Percentiles rank a stretch among this genome's conserved stretches.
phyloP scores from a whole-genome alignment of 2,113 vertebrate species.

The Poeciliopsis retropinna region DNA sequence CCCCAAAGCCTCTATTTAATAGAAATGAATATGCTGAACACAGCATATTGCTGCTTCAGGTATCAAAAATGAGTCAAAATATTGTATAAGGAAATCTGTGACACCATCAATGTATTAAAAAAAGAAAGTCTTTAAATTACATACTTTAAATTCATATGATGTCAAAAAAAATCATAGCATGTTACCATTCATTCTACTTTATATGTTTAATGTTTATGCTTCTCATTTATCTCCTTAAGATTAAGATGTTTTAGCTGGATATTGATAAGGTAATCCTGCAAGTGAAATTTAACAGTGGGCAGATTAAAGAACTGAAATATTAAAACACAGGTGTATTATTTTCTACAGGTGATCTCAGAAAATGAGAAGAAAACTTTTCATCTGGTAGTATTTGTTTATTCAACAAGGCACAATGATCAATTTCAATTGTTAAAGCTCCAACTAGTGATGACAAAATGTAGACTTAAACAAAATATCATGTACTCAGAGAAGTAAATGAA shows the following conservation, averaged over 20 bases:
- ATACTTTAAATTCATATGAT: too few relatives aligned
- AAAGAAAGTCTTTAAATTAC: too few relatives aligned
- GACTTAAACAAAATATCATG: conserved; percentile 16
- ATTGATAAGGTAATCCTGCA: background rate
- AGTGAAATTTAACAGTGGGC: background rate
- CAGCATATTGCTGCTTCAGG: background rate
- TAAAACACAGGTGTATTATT: background rate
- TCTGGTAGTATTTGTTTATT: conserved; percentile 32
- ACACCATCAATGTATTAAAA: too few relatives aligned
- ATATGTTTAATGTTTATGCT: background rate
- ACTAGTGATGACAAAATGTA: conserved; percentile 25
- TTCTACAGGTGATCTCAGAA: background rate
- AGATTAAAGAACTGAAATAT: background rate
- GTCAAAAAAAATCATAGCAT: too few relatives aligned
- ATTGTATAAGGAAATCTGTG: too few relatives aligned
- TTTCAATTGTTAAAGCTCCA: background rate
- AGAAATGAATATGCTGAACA: background rate
- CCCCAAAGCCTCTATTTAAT: too few relatives aligned
- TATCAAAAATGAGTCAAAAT: background rate
- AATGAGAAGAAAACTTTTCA: background rate
- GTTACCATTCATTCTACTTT: background rate
- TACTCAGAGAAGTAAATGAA: background rate
- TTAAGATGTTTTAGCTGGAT: too few relatives aligned
- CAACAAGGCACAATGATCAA: background rate
- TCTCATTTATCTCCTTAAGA: background rate